These are phyloP conservation scores for Diarsia rubi DNA, from an alignment of 2,888 invertebrate species.

Conservation along the genomic window DNA sequence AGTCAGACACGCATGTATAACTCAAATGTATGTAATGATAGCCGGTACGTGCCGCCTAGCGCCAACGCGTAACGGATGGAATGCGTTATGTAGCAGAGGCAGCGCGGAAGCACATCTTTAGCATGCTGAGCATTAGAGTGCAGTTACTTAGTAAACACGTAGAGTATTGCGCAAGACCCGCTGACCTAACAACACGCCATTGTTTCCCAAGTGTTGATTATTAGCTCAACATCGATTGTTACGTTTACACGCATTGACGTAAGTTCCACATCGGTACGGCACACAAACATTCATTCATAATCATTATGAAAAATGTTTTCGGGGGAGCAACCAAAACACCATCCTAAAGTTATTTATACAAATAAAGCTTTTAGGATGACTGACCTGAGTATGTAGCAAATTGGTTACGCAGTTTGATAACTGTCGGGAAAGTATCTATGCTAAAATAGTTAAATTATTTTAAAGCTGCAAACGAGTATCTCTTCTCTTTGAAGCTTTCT, in stretches of 20 bases:
- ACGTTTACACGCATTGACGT: slow-evolving; percentile 6
- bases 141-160: slow-evolving; percentile 55
- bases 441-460: slow-evolving; percentile 61
- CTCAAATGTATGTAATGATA: slow-evolving; percentile 49
- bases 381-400: slow-evolving; percentile 44
- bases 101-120: slow-evolving; percentile 61
- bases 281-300: neutral
- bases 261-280: slow-evolving; percentile 12
- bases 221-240: slow-evolving; percentile 35
- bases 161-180: slow-evolving; percentile 58
- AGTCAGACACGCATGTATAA: slow-evolving; percentile 25
- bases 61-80: slow-evolving; percentile 53
- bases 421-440: slow-evolving; percentile 61
- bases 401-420: slow-evolving; percentile 52
- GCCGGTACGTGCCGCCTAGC: slow-evolving; percentile 43
- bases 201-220: slow-evolving; percentile 41
- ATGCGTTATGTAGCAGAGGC: slow-evolving; percentile 51
- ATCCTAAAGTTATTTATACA: neutral
- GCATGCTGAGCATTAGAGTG: slow-evolving; percentile 26
- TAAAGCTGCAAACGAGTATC: slow-evolving; percentile 67
- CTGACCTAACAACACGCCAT: slow-evolving; percentile 57
- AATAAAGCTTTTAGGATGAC: slow-evolving; percentile 23
- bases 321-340: neutral
- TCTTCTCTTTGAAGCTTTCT: slow-evolving; percentile 68
- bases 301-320: neutral